phyloP scores from a whole-genome alignment of 30 jellyfish, hydroid and myxozoan genomes.

The Aurelia aurita complex sp. Pacific region DNA sequence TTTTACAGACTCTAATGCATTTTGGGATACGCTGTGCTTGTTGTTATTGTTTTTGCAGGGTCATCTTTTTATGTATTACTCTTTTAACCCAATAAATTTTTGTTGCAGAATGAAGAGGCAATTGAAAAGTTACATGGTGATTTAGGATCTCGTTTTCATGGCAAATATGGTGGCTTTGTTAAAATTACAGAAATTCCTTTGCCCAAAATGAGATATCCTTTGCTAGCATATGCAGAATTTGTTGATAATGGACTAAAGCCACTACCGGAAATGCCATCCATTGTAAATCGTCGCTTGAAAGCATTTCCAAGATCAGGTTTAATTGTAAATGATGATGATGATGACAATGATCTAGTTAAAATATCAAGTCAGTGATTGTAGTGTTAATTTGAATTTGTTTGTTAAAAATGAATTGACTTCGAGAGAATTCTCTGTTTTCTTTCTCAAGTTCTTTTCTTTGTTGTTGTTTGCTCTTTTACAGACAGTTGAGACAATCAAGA shows the following conservation, averaged over 20 bases:
- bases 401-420: no score
- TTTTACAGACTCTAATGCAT: no score
- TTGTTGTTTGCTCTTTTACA: no score
- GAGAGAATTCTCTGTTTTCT: no score
- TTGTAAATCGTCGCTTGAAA: constrained; percentile 64
- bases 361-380: neutral
- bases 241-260: constrained; percentile 69
- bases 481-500: no score
- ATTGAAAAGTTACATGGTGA: constrained; percentile 70
- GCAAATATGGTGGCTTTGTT: constrained; percentile 89
- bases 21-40: no score
- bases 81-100: no score
- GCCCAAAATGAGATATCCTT: constrained; percentile 57
- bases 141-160: constrained; percentile 77
- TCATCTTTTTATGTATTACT: no score
- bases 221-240: constrained; percentile 86
- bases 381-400: no score
- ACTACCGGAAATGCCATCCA: constrained; percentile 81
- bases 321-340: neutral
- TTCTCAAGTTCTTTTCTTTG: no score
- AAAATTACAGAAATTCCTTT: constrained; percentile 72
- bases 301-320: constrained; percentile 72
- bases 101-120: constrained; percentile 82
- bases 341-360: constrained; percentile 4
- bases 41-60: no score